phyloP scores from a whole-genome alignment of 35 echinoderm and acorn worm species.

The Apostichopus californicus region DNA sequence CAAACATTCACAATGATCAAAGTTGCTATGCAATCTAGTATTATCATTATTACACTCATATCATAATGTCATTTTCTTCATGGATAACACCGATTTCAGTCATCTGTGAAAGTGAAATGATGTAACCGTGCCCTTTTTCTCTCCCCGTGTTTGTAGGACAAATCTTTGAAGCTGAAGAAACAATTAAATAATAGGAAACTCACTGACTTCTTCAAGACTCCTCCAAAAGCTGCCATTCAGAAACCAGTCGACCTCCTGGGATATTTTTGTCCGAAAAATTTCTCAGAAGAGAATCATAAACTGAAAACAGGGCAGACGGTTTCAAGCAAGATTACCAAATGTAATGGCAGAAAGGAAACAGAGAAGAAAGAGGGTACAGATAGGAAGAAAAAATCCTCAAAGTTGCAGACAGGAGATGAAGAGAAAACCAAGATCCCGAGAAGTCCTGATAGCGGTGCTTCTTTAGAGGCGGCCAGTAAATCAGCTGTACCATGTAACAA shows the following conservation, averaged over 20 bases:
- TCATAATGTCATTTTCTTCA: too few relatives aligned
- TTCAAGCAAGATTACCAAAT: neutral
- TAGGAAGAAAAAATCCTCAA: neutral
- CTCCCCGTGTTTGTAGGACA: neutral
- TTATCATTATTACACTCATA: too few relatives aligned
- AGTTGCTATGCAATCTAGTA: too few relatives aligned
- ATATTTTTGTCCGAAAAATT: constrained; percentile 2
- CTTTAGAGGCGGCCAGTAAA: neutral
- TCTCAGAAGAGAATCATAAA: neutral
- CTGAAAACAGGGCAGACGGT: neutral
- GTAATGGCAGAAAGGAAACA: neutral
- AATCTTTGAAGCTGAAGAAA: constrained; percentile 18
- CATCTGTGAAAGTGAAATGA: too few relatives aligned
- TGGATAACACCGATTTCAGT: too few relatives aligned
- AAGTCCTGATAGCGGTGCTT: neutral
- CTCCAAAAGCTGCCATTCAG: neutral
- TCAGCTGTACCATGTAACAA: neutral
- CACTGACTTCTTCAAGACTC: constrained; percentile 25
- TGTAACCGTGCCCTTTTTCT: too few relatives aligned
- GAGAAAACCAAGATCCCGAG: neutral
- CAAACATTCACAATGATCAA: too few relatives aligned
- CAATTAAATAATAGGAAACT: neutral
- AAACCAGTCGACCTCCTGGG: constrained; percentile 4
- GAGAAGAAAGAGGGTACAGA: neutral
- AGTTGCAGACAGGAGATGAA: neutral